Percentiles rank a stretch among this genome's conserved stretches.
These are phyloP conservation scores for Caenorhabditis zanzibari DNA, from an alignment of 2,888 invertebrate species.

Conservation along the genomic window DNA sequence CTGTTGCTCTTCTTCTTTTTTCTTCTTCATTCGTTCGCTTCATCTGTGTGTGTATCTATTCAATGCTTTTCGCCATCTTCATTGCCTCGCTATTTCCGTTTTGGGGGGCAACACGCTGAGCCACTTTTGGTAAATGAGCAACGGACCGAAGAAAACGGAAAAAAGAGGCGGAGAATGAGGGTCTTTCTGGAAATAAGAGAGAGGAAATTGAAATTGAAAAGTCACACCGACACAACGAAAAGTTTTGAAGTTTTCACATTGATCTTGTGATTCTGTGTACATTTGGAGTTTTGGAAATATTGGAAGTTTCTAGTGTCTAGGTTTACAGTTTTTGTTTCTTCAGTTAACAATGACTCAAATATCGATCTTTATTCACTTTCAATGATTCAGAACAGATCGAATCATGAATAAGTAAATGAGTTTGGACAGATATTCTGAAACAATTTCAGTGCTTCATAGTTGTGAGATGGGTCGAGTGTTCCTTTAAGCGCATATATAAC, in stretches of 20 bases:
- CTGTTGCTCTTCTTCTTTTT: slow-evolving; percentile 11
- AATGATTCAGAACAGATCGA: too few relatives aligned
- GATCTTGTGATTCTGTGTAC: slow-evolving; percentile 24
- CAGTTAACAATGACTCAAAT: too few relatives aligned
- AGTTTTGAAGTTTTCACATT: slow-evolving; percentile 34
- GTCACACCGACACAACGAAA: slow-evolving; percentile 20
- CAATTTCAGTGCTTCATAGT: too few relatives aligned
- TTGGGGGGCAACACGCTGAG: neutral
- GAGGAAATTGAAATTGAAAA: slow-evolving; percentile 38
- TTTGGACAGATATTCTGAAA: too few relatives aligned
- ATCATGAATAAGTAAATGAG: too few relatives aligned
- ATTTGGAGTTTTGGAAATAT: neutral
- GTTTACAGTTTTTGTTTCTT: too few relatives aligned
- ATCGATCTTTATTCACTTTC: too few relatives aligned
- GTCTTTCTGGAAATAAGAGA: slow-evolving; percentile 14
- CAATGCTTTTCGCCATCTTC: slow-evolving; percentile 38
- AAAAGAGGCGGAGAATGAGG: neutral
- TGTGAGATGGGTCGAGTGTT: too few relatives aligned
- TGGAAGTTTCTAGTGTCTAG: too few relatives aligned
- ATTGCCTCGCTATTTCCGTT: slow-evolving; percentile 57
- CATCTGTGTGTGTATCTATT: slow-evolving; percentile 47
- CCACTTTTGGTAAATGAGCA: slow-evolving; percentile 59
- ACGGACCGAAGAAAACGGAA: slow-evolving; percentile 51
- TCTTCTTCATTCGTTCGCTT: slow-evolving; percentile 40
- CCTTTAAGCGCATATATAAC: too few relatives aligned